Evolutionary conservation across 2,888 invertebrate genomes (phyloP).

Genomic region (Buathra laborator): DNA sequence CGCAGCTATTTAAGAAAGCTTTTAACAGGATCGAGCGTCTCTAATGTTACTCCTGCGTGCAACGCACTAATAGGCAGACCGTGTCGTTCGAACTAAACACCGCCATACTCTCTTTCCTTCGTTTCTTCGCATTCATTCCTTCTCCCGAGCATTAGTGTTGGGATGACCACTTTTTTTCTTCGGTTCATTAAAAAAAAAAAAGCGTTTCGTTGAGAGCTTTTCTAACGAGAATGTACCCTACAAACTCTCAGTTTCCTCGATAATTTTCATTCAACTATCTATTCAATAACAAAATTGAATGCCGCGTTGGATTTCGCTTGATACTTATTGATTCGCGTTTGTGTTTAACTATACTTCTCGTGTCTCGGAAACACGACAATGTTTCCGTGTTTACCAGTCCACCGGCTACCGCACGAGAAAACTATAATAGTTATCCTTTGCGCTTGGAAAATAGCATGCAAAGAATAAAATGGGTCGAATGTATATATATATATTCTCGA

Average conservation of each 20-base stretch:
- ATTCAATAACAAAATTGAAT: too few species aligned
- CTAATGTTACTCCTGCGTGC: conserved; percentile 67
- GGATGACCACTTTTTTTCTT: conserved; percentile 11
- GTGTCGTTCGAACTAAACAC: conserved; percentile 62
- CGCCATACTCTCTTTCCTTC: conserved; percentile 52
- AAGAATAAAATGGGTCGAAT: conserved; percentile 25
- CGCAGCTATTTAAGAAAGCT: conserved; percentile 82
- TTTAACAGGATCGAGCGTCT: conserved; percentile 76
- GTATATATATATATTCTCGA: conserved; percentile 5
- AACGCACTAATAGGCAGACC: conserved; percentile 78
- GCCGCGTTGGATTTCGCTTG: too few species aligned
- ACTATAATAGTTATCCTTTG: background rate
- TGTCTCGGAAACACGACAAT: too few species aligned
- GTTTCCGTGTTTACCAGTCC: conserved; percentile 56
- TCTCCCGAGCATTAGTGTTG: background rate
- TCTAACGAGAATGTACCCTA: too few species aligned
- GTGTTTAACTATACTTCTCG: too few species aligned
- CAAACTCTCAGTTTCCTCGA: background rate
- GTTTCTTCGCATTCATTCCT: background rate
- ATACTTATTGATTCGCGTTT: background rate
- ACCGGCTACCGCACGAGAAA: conserved; percentile 3
- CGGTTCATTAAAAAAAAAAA: background rate
- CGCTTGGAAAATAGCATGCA: conserved; percentile 10
- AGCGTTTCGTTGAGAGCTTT: too few species aligned
- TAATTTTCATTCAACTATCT: background rate